phyloP scores from a whole-genome alignment of 2,888 invertebrate species.

The Drosophila nigricruria region DNA sequence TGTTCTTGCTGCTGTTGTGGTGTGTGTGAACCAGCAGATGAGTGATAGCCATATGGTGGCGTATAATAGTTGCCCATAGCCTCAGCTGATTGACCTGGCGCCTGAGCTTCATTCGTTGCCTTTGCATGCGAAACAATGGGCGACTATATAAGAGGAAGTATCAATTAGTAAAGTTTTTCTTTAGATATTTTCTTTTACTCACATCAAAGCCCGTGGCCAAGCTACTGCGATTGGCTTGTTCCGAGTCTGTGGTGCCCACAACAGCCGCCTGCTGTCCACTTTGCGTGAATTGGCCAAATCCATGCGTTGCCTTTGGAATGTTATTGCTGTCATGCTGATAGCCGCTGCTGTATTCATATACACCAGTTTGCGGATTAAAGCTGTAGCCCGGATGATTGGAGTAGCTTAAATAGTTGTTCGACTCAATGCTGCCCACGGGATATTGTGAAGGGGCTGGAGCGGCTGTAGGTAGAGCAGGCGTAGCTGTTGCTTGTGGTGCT shows the following conservation, averaged over 20 bases:
- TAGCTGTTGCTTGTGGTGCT: constrained; percentile 12
- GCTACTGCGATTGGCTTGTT: constrained; percentile 76
- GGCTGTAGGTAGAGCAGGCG: background rate
- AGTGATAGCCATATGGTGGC: constrained; percentile 83
- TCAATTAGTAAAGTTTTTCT: background rate
- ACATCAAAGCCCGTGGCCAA: constrained; percentile 83
- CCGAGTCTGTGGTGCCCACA: constrained; percentile 82
- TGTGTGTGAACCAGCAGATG: constrained; percentile 43
- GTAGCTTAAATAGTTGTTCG: constrained; percentile 50
- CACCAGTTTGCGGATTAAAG: constrained; percentile 87
- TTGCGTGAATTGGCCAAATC: constrained; percentile 80
- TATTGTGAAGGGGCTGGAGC: background rate
- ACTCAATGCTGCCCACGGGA: background rate
- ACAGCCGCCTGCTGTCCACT: constrained; percentile 59
- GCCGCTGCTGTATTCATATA: constrained; percentile 88
- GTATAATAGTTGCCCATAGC: constrained; percentile 75
- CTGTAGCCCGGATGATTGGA: constrained; percentile 88
- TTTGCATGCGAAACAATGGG: constrained; percentile 83
- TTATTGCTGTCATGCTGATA: constrained; percentile 85
- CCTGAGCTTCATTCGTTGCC: constrained; percentile 32
- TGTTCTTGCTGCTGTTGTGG: constrained; percentile 15
- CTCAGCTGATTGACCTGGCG: constrained; percentile 27
- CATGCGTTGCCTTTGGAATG: constrained; percentile 54
- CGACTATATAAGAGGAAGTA: constrained; percentile 48
- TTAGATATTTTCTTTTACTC: constrained; percentile 33